Base-by-base conservation (phyloP, 2,797 vertebrate species). In the Acanthornis magna region DNA sequence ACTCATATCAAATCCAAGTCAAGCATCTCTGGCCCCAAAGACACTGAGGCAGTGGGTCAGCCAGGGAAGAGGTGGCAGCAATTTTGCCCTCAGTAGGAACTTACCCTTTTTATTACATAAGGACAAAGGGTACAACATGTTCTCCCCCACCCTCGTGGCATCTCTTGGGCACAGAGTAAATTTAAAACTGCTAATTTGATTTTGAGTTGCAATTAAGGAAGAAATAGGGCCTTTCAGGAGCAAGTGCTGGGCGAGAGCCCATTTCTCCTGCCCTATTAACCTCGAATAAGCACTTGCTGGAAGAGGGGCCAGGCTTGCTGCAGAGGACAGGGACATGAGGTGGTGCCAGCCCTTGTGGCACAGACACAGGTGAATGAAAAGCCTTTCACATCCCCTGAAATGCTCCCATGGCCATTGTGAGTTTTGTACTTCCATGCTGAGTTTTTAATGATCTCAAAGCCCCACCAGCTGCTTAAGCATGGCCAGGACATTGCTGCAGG, bases 111-210 rank as follows among this genome's bases (percentile, higher is more conserved):
- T 70, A 15, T 95, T 93, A 82, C 40, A 2, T 58, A 91, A 95
- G 20, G 25, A 85, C 0, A 6, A 84, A 84, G 79, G 65, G 30
- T 57, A 75, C 70, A 48, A 19, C 0, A 0, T 34, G 65, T 84
- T 81, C 89, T 88, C 43, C 57, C 65, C 36, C 7, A 25, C 7
- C 16, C 18, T 26, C 0, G 0, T 15, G 40, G 66, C 77, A 81
- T 77, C 94, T 90, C 90, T 88, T 78, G 91, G 93, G 90, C 91
- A 79, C 73, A 40, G 66, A 86, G 62, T 81, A 86, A 94, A 94
- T 91, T 96, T 95, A 93, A 95, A 78, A 51, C 79, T 3, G 16
- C 76, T 96, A 95, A 96, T 96, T 95, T 95, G 85, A 86, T 94
- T 95, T 65, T 53, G 73, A 91, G 67, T 76, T 86, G 74, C 90